Evolutionary conservation across 2,113 vertebrate species (phyloP).

Genomic region (Engraulis encrasicolus): DNA sequence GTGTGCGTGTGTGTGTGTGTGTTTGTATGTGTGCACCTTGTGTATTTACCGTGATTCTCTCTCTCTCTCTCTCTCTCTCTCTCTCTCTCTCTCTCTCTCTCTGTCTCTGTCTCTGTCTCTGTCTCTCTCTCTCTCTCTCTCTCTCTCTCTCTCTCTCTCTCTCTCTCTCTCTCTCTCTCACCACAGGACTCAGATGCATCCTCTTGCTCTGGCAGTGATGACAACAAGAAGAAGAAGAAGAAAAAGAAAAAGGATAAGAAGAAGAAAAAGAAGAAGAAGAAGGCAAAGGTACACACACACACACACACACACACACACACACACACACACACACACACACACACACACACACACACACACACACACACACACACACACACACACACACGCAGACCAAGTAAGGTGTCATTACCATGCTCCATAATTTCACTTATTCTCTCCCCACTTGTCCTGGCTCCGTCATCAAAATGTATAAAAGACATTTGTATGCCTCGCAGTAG

Average conservation of each 20-base stretch:
- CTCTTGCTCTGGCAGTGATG: background rate
- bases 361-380: too few species aligned
- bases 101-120: too few species aligned
- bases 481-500: background rate
- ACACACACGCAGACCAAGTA: too few species aligned
- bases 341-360: background rate
- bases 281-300: background rate
- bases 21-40: too few species aligned
- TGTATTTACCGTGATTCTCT: too few species aligned
- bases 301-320: background rate
- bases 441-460: background rate
- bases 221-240: background rate
- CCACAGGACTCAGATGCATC: background rate
- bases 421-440: background rate
- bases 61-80: too few species aligned
- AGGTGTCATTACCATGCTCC: too few species aligned
- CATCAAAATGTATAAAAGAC: background rate
- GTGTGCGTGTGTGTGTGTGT: too few species aligned
- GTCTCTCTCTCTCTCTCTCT: too few species aligned
- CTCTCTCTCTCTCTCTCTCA: too few species aligned
- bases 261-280: background rate
- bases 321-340: background rate
- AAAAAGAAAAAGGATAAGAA: background rate
- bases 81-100: too few species aligned
- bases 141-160: too few species aligned